Percentiles rank a stretch among this genome's conserved stretches.
These are phyloP conservation scores for Centrocercus urophasianus DNA, from an alignment of 2,113 vertebrate genomes.

Conservation along the genomic window DNA sequence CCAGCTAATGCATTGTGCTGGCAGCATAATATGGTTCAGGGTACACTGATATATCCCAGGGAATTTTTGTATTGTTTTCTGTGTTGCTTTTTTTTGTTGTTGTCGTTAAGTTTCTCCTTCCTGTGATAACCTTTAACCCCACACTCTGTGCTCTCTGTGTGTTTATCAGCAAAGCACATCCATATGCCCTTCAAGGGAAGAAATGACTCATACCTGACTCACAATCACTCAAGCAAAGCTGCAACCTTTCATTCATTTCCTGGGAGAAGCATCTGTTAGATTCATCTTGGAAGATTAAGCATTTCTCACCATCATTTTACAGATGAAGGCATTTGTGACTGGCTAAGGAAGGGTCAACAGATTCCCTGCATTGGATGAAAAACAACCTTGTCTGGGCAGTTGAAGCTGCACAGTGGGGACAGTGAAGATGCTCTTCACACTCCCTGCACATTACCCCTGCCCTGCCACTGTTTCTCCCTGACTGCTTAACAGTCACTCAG, in stretches of 20 bases:
- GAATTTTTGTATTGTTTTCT: neutral
- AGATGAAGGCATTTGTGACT: slow-evolving; percentile 52
- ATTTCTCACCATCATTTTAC: slow-evolving; percentile 64
- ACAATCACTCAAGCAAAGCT: slow-evolving; percentile 67
- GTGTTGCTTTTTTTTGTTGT: neutral
- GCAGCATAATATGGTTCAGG: neutral
- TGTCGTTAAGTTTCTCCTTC: slow-evolving; percentile 13
- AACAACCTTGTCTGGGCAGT: neutral
- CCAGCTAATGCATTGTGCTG: neutral
- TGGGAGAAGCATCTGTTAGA: slow-evolving; percentile 74
- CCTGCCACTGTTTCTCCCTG: fast-evolving
- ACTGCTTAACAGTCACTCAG: neutral
- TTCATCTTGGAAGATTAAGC: slow-evolving; percentile 65
- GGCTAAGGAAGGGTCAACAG: slow-evolving; percentile 33
- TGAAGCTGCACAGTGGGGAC: fast-evolving
- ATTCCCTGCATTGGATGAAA: neutral
- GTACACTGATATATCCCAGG: neutral
- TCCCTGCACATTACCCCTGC: neutral
- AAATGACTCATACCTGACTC: slow-evolving; percentile 78
- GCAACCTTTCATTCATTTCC: slow-evolving; percentile 74
- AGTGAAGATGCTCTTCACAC: neutral
- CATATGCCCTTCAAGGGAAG: slow-evolving; percentile 74
- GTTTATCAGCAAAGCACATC: slow-evolving; percentile 69
- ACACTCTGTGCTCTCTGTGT: slow-evolving; percentile 64
- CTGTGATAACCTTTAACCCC: slow-evolving; percentile 66